phyloP scores from a whole-genome alignment of 2,888 invertebrate species.

The Amphipyra tragopoginis region DNA sequence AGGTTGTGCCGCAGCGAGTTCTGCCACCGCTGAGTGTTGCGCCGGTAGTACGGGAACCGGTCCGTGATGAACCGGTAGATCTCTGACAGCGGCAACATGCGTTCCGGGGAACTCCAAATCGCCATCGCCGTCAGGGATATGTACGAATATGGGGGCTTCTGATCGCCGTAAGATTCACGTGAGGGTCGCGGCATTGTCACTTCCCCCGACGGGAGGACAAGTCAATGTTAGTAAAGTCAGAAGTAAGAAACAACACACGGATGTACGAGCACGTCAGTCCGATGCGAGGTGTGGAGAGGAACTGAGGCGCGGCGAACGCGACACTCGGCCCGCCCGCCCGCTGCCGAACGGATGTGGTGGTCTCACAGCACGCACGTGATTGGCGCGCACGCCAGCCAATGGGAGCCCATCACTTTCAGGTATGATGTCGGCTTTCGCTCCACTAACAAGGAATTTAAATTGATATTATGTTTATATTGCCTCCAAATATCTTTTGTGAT shows the following conservation, averaged over 20 bases:
- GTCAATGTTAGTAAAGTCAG: conserved; percentile 57
- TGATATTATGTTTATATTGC: conserved; percentile 90
- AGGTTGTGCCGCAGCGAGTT: conserved; percentile 97
- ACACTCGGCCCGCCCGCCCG: conserved; percentile 69
- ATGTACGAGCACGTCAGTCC: conserved; percentile 81
- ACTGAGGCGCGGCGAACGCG: conserved; percentile 83
- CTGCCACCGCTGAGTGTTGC: conserved; percentile 96
- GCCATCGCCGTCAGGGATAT: conserved; percentile 99
- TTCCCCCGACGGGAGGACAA: conserved; percentile 61
- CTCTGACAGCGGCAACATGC: conserved; percentile 94
- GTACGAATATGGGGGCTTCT: conserved; percentile 99
- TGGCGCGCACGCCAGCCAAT: conserved; percentile 78
- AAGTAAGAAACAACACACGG: conserved; percentile 66
- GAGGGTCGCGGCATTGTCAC: conserved; percentile 97
- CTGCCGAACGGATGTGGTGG: conserved; percentile 63
- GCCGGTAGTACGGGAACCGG: conserved; percentile 95
- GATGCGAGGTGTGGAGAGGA: conserved; percentile 81
- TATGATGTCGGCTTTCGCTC: conserved; percentile 90
- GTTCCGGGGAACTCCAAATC: conserved; percentile 98
- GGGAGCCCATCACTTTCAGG: conserved; percentile 73
- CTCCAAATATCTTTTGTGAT: conserved; percentile 90
- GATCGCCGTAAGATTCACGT: conserved; percentile 98
- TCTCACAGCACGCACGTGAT: conserved; percentile 65
- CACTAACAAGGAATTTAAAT: conserved; percentile 90
- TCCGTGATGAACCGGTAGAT: conserved; percentile 96